These are phyloP conservation scores for Cochlearius cochlearius DNA, from an alignment of 2,113 vertebrate genomes.

Conservation along the genomic window DNA sequence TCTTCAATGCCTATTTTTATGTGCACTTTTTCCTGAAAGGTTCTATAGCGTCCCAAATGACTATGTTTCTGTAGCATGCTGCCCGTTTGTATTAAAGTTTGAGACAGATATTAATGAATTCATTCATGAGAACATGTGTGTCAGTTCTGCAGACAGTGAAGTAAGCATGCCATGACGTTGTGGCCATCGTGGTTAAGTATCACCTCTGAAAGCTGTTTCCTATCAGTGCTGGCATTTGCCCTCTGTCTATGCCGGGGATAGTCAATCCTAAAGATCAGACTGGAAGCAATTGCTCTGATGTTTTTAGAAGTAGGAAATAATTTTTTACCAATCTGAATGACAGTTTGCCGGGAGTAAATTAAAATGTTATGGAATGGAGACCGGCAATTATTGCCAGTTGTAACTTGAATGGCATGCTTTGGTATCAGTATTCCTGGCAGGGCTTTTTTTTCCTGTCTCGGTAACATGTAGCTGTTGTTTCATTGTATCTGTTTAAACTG, in stretches of 20 bases:
- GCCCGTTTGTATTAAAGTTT: neutral
- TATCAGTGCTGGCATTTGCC: neutral
- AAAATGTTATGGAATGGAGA: neutral
- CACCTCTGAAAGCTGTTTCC: neutral
- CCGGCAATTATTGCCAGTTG: neutral
- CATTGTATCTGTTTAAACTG: neutral
- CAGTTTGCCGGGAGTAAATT: constrained; percentile 28
- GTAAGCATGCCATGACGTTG: neutral
- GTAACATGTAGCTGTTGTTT: neutral
- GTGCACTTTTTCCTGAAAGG: neutral
- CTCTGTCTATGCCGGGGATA: neutral
- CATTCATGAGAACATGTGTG: neutral
- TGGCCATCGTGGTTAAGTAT: neutral
- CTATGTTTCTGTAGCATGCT: neutral
- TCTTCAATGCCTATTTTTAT: neutral
- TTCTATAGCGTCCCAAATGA: neutral
- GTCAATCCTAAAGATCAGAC: neutral
- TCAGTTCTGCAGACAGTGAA: neutral
- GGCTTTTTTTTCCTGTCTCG: neutral
- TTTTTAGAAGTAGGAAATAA: neutral
- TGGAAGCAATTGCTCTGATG: neutral
- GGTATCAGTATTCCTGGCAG: neutral
- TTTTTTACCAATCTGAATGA: constrained; percentile 9
- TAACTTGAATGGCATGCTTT: neutral
- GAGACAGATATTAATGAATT: neutral